These are phyloP conservation scores for Halictus quadricinctus DNA, from an alignment of 2,888 invertebrate species.

Conservation along the genomic window DNA sequence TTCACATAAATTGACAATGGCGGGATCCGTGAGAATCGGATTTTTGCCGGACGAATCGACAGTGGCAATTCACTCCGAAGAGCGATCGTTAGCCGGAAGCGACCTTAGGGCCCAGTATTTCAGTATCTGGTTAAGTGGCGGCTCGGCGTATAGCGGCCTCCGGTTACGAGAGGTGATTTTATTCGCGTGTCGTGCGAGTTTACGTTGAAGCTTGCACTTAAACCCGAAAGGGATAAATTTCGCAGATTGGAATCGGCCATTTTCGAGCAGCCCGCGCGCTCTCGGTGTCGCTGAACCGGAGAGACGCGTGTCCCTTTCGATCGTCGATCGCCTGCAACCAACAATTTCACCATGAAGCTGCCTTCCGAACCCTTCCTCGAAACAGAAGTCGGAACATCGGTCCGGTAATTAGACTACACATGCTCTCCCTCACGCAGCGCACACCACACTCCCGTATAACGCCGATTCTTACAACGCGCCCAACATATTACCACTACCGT, in stretches of 20 bases:
- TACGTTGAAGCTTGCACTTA: constrained; percentile 61
- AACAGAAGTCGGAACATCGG: background rate
- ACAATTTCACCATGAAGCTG: constrained; percentile 27
- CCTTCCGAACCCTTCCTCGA: background rate
- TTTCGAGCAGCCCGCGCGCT: constrained; percentile 33
- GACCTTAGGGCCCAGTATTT: constrained; percentile 54
- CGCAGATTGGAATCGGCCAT: constrained; percentile 64
- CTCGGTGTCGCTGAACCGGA: constrained; percentile 39
- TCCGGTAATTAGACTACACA: constrained; percentile 6
- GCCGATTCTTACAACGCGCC: background rate
- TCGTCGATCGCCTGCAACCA: constrained; percentile 27
- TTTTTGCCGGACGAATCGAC: constrained; percentile 50
- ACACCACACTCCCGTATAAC: background rate
- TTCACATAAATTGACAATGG: constrained; percentile 43
- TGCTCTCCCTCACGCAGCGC: background rate
- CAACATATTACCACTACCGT: background rate
- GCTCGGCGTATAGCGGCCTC: constrained; percentile 38
- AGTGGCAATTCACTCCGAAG: constrained; percentile 54
- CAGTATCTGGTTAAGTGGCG: constrained; percentile 62
- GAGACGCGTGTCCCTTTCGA: constrained; percentile 15
- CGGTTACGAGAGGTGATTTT: constrained; percentile 49
- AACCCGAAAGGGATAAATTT: constrained; percentile 63
- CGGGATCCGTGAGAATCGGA: constrained; percentile 26
- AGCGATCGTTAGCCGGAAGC: constrained; percentile 59
- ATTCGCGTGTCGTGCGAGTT: constrained; percentile 68